Percentiles rank a stretch among this genome's conserved stretches.
phyloP scores from a whole-genome alignment of 35 echinoderm and acorn worm genomes.

The Lytechinus variegatus region DNA sequence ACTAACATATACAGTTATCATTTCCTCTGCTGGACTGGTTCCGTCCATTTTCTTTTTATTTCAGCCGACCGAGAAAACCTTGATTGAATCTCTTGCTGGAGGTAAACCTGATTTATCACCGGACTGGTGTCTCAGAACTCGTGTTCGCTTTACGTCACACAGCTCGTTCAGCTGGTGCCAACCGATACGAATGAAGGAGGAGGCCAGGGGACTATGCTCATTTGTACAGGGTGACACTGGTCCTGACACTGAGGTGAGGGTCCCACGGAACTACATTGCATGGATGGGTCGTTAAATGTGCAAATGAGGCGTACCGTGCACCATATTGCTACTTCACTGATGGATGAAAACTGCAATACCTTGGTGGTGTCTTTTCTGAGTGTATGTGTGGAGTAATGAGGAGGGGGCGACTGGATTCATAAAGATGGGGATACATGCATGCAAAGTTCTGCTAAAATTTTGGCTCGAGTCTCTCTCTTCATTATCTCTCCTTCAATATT shows the following conservation, averaged over 20 bases:
- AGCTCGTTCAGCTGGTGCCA: conserved; percentile 62
- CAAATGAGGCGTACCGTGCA: background rate
- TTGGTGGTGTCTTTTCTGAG: background rate
- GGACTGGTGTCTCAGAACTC: conserved; percentile 78
- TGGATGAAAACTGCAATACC: background rate
- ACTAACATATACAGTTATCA: background rate
- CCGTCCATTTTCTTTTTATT: background rate
- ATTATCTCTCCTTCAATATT: too few species aligned
- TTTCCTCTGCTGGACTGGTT: background rate
- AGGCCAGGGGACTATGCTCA: conserved; percentile 59
- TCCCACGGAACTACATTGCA: background rate
- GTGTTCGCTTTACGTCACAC: conserved; percentile 68
- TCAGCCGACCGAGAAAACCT: background rate
- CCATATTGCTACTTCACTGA: background rate
- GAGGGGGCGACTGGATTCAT: too few species aligned
- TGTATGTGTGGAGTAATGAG: background rate
- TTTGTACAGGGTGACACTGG: conserved; percentile 56
- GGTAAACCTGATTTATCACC: background rate
- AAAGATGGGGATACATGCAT: too few species aligned
- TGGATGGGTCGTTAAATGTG: background rate
- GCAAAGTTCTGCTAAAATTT: too few species aligned
- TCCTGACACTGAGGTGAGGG: background rate
- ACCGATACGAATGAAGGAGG: conserved; percentile 66
- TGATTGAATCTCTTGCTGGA: background rate
- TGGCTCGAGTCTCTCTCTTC: too few species aligned